A percentile compares a stretch with the other conserved stretches of the same genome.
These are phyloP conservation scores for Henricia sp. DNA, from an alignment of 53 echinoderm and acorn worm genomes.

Conservation along the genomic window DNA sequence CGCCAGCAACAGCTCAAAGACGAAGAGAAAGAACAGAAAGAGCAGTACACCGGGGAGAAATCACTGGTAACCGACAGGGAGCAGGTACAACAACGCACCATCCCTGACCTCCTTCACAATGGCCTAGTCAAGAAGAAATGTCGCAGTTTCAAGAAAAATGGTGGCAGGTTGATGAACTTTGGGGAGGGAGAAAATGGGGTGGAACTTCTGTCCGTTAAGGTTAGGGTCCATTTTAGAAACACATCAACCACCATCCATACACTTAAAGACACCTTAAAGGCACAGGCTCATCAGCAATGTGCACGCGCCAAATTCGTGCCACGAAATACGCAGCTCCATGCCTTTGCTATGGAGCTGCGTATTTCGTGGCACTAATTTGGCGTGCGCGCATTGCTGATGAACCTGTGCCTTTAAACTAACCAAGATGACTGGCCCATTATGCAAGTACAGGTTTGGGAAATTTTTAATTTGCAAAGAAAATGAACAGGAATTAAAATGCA, in stretches of 20 bases:
- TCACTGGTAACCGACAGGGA: slow-evolving; percentile 4
- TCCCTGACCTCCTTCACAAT: slow-evolving; percentile 40
- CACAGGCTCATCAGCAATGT: too few species aligned
- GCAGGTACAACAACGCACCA: slow-evolving; percentile 47
- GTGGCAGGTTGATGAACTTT: slow-evolving; percentile 50
- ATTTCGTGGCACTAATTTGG: too few species aligned
- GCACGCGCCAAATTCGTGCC: too few species aligned
- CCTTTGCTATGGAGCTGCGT: too few species aligned
- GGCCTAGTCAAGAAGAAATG: slow-evolving; percentile 56
- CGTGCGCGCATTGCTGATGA: too few species aligned
- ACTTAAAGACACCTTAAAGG: too few species aligned
- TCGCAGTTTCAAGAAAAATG: slow-evolving; percentile 57
- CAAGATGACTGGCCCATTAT: too few species aligned
- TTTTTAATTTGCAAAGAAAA: too few species aligned
- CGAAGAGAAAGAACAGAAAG: slow-evolving; percentile 53
- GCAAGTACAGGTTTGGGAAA: too few species aligned
- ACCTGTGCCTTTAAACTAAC: too few species aligned
- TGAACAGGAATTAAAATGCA: too few species aligned
- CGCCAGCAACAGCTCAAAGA: slow-evolving; percentile 73
- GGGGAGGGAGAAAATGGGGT: slow-evolving; percentile 63
- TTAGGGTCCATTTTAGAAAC: slow-evolving; percentile 17
- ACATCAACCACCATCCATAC: not conserved
- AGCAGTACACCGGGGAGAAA: slow-evolving; percentile 32
- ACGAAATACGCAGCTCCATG: too few species aligned
- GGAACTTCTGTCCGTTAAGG: slow-evolving; percentile 53